Conservation (phyloP, 2,797 vertebrate species). For the Dendrocincla tyrannina region DNA sequence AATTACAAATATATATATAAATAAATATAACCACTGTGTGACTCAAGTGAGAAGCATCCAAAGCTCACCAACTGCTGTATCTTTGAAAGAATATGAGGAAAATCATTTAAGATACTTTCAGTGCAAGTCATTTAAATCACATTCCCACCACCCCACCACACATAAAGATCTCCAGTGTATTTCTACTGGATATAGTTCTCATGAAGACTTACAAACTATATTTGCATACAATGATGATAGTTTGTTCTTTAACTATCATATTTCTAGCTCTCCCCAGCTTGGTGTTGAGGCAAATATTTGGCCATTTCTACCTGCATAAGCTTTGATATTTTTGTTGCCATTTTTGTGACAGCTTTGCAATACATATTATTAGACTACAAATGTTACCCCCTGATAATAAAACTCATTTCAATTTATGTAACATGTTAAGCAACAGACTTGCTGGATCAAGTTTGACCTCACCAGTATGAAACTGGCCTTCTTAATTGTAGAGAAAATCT, state of each 20-base stretch:
- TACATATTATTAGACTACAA: neutral
- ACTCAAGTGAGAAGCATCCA: neutral
- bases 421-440: neutral
- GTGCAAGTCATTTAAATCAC: neutral
- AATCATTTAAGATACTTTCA: neutral
- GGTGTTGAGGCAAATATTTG: neutral
- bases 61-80: neutral
- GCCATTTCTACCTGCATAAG: neutral
- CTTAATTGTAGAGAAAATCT: neutral
- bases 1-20: neutral
- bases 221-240: neutral
- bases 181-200: neutral
- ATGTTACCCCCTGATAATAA: neutral
- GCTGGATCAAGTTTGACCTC: neutral
- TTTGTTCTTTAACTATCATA: neutral
- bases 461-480: neutral
- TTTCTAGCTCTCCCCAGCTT: neutral
- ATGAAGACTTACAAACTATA: neutral
- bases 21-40: accelerated
- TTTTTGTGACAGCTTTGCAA: neutral
- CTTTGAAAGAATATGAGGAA: neutral
- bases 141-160: neutral
- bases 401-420: neutral
- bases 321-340: neutral
- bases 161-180: neutral